Conservation (phyloP, 2,113 vertebrate species). For the Esox niger region DNA sequence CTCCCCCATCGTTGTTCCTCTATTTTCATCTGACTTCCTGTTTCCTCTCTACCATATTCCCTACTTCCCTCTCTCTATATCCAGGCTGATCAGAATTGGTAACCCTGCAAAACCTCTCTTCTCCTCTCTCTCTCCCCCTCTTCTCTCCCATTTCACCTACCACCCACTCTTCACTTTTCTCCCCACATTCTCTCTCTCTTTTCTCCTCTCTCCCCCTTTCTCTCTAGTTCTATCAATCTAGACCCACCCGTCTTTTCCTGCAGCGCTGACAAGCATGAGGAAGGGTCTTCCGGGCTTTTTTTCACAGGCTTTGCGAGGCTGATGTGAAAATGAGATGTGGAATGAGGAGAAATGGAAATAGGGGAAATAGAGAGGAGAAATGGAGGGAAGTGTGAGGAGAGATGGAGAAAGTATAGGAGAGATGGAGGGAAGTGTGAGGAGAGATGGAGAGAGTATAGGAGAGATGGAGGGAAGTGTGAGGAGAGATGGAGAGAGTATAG, state of each 20-base stretch:
- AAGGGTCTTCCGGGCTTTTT: background rate
- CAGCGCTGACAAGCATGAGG: background rate
- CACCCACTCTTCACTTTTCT: background rate
- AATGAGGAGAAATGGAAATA: background rate
- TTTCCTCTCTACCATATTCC: background rate
- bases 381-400: background rate
- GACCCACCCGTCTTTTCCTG: background rate
- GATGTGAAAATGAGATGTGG: too few species aligned
- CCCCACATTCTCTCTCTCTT: too few species aligned
- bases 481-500: too few species aligned
- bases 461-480: too few species aligned
- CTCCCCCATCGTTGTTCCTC: background rate
- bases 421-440: too few species aligned
- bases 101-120: too few species aligned
- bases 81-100: too few species aligned
- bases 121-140: background rate
- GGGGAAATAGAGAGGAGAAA: constrained; percentile 1
- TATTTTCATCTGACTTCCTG: constrained; percentile 4
- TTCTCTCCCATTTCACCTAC: constrained; percentile 11
- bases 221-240: too few species aligned
- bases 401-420: too few species aligned
- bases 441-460: too few species aligned
- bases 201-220: background rate
- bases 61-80: constrained; percentile 6
- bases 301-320: background rate